These are phyloP conservation scores for Montipora capricornis DNA, from an alignment of 64 coral and sea anemone genomes.

Conservation along the genomic window DNA sequence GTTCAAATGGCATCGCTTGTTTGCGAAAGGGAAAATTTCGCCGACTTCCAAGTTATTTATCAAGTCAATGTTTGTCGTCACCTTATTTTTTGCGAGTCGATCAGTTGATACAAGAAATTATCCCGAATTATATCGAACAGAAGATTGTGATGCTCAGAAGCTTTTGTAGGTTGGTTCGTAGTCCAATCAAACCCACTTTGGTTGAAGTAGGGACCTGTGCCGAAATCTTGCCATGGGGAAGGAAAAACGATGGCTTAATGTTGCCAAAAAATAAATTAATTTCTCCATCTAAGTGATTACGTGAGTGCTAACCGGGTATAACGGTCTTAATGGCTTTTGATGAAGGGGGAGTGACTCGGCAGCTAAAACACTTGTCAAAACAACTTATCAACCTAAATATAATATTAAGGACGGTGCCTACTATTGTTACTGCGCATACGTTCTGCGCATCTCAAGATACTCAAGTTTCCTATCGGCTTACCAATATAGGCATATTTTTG, in stretches of 20 bases:
- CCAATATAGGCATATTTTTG: no score
- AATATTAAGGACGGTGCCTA: no score
- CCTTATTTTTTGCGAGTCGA: slow-evolving; percentile 31
- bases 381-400: no score
- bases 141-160: slow-evolving; percentile 47
- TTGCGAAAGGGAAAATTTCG: slow-evolving; percentile 4
- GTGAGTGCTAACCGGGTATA: no score
- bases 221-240: neutral
- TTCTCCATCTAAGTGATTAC: no score
- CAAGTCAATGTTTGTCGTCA: slow-evolving; percentile 39
- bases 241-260: neutral
- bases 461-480: no score
- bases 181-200: slow-evolving; percentile 23
- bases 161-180: neutral
- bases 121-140: slow-evolving; percentile 50
- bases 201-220: neutral
- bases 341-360: neutral
- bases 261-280: neutral
- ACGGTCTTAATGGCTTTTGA: neutral
- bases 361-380: neutral
- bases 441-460: no score
- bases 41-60: slow-evolving; percentile 51
- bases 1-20: no score
- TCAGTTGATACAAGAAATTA: slow-evolving; percentile 54
- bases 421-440: no score